These are phyloP conservation scores for Perdita meconis DNA, from an alignment of 2,888 invertebrate species.

Conservation along the genomic window DNA sequence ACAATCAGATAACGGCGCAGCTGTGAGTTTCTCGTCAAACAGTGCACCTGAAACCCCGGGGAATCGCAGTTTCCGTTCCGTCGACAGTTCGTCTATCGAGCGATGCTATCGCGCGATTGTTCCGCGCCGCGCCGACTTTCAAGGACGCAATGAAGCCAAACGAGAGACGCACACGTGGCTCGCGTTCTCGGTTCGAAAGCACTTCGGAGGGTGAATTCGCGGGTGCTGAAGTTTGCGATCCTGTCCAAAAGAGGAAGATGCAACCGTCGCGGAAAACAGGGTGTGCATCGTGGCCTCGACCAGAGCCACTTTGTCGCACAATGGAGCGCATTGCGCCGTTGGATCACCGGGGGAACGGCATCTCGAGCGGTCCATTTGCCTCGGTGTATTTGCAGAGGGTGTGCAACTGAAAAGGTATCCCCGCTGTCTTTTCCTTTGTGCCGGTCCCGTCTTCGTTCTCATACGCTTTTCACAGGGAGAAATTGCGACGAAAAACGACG, in stretches of 20 bases:
- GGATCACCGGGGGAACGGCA: conserved; percentile 28
- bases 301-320: conserved; percentile 34
- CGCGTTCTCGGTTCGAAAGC: no score
- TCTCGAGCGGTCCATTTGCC: conserved; percentile 55
- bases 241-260: no score
- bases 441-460: conserved; percentile 28
- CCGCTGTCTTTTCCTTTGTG: conserved; percentile 38
- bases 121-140: background rate
- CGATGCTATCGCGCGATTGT: conserved; percentile 8
- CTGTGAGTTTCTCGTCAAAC: background rate
- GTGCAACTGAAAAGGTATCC: conserved; percentile 39
- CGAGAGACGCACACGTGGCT: background rate
- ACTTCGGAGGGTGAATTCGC: no score
- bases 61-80: background rate
- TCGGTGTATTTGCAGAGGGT: conserved; percentile 51
- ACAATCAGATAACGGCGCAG: background rate
- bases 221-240: no score
- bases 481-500: conserved; percentile 29
- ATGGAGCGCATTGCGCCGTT: conserved; percentile 20
- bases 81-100: background rate
- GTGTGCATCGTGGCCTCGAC: background rate
- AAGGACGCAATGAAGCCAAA: background rate
- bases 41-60: background rate
- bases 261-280: conserved; percentile 21
- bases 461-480: conserved; percentile 29